Evolutionary conservation across 2,888 invertebrate genomes (phyloP).

Genomic region (Chironomus riparius): DNA sequence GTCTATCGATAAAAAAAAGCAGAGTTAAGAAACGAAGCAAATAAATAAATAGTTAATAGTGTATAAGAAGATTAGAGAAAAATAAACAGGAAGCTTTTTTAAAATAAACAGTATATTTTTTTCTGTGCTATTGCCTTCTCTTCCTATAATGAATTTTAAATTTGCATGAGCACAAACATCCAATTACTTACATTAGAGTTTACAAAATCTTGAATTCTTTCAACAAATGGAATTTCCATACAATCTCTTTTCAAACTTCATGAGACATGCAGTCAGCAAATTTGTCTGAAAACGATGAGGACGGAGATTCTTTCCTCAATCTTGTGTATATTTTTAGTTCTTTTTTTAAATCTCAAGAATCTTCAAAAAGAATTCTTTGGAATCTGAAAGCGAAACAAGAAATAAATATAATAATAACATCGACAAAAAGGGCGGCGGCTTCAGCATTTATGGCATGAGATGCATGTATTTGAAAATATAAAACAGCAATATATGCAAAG

Average conservation of each 20-base stretch:
- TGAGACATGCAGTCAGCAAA: not conserved
- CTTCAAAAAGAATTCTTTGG: not conserved
- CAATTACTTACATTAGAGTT: not conserved
- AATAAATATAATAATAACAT: not conserved
- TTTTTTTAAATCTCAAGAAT: too few relatives aligned
- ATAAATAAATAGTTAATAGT: not conserved
- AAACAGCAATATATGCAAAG: too few relatives aligned
- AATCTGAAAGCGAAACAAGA: not conserved
- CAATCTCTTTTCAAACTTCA: not conserved
- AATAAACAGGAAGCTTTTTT: constrained; percentile 17
- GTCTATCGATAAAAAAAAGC: too few relatives aligned
- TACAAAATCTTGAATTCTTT: not conserved
- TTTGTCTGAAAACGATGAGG: not conserved
- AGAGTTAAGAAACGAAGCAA: too few relatives aligned
- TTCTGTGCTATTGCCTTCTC: not conserved
- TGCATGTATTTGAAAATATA: not conserved
- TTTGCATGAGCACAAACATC: constrained; percentile 3
- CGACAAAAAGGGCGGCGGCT: not conserved
- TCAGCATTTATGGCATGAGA: not conserved
- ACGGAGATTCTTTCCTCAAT: too few relatives aligned
- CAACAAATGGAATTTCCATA: too few relatives aligned
- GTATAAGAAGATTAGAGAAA: not conserved
- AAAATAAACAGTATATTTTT: constrained; percentile 2
- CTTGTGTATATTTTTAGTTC: too few relatives aligned
- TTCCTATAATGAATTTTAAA: not conserved